Evolutionary conservation across 1,140 invertebrate species (phyloP).

Genomic region (Ditylenchus dipsaci): DNA sequence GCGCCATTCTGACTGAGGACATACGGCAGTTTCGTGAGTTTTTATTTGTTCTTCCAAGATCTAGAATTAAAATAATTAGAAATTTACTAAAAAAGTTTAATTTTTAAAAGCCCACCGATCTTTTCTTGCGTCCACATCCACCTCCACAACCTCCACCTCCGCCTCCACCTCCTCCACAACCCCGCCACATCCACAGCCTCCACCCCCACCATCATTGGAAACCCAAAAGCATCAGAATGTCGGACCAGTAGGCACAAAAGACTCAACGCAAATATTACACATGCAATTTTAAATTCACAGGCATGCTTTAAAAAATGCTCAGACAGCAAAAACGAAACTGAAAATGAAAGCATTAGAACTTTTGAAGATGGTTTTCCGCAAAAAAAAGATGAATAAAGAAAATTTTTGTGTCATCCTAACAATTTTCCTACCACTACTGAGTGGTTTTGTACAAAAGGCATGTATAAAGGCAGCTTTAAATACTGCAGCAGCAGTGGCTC

Average conservation of each 20-base stretch:
- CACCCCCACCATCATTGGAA: neutral
- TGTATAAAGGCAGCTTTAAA: no score
- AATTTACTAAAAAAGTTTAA: no score
- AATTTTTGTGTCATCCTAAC: no score
- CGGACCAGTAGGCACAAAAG: no score
- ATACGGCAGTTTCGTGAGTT: neutral
- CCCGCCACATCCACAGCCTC: neutral
- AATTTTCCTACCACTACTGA: no score
- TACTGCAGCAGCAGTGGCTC: no score
- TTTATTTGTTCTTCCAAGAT: neutral
- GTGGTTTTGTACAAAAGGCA: no score
- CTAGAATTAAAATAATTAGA: neutral
- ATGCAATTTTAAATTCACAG: neutral
- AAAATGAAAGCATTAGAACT: no score
- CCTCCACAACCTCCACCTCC: neutral
- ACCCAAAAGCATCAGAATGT: neutral
- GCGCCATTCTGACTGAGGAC: neutral
- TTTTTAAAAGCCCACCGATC: neutral
- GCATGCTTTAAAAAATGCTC: no score
- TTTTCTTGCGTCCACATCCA: conserved; percentile 3
- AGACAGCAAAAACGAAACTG: no score
- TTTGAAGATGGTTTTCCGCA: no score
- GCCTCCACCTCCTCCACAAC: neutral
- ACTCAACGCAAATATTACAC: neutral
- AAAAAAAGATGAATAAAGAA: no score